A percentile compares a stretch with the other conserved stretches of the same genome.
These are phyloP conservation scores for Acutogordius australiensis DNA, from an alignment of 2,888 invertebrate species.

Conservation along the genomic window DNA sequence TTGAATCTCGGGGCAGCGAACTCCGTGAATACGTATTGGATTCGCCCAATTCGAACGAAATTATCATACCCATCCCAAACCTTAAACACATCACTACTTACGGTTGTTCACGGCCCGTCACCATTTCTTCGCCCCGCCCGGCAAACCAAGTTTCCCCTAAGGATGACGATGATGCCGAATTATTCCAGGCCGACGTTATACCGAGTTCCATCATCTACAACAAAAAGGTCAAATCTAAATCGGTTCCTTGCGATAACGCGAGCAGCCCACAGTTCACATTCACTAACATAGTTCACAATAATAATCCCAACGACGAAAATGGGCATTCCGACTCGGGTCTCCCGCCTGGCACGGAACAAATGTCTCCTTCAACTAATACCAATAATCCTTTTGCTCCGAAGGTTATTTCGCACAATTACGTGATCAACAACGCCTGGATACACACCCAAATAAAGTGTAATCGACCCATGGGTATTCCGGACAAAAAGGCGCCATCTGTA, in stretches of 20 bases:
- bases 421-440: conserved; percentile 1
- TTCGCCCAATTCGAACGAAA: background rate
- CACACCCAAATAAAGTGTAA: background rate
- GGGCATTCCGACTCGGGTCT: too few relatives aligned
- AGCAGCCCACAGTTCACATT: background rate
- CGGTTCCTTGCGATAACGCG: background rate
- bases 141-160: too few relatives aligned
- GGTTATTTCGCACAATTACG: background rate
- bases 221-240: background rate
- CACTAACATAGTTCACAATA: too few relatives aligned
- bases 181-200: too few relatives aligned
- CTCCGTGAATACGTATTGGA: background rate
- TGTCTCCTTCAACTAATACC: too few relatives aligned
- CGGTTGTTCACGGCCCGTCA: too few relatives aligned
- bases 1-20: too few relatives aligned
- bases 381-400: too few relatives aligned
- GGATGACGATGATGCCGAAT: background rate
- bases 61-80: background rate
- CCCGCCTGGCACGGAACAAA: too few relatives aligned
- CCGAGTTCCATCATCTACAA: background rate
- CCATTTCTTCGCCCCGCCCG: background rate
- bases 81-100: too few relatives aligned
- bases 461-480: background rate
- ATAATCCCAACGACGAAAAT: too few relatives aligned
- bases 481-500: too few relatives aligned